Base-by-base conservation (phyloP, 2,888 invertebrate genomes). In the Drosophila hawaiiensis region DNA sequence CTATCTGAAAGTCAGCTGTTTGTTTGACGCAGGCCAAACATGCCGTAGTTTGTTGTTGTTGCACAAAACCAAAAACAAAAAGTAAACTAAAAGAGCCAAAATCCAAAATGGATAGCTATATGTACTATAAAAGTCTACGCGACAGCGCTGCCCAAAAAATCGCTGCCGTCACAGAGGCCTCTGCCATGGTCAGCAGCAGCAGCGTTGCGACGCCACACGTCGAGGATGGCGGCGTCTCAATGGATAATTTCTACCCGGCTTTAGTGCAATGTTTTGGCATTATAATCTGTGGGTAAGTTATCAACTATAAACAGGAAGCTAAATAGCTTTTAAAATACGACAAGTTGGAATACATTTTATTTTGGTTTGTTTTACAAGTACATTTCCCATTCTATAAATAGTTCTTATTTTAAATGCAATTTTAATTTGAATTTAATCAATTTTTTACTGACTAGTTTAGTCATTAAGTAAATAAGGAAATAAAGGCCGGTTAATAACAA, bases 201-300 rank as follows among this genome's bases (percentile, higher is more conserved):
- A 50, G 54, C 76, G 31, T 60, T 29, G 73, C 66, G n/a, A 59
- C 67, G 49, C 68, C 66, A 63, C 76, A 63, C 54, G 71, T 68
- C 33, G 92, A 90, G 31, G 90, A 92, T 74, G 82, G 86, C 65
- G 83, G 84, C 62, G 92, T 93, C 47, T 93, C 94, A 35, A 95
- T 96, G 90, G 97, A 97, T 89, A 97, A 98, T 91, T 95, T 99
- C 39, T 98, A 98, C 94, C 97, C 98, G 72, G 98, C 98, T 14
- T 94, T 99, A 73, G 95, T 97, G 77, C 97, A 98, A 94, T 98
- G 98, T 92, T 99, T 99, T 94, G 97, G 96, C 52, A 96, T 98
- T 62, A 98, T 98, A 90, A 94, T 98, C 84, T 97, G 97, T 92
- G 98, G 98, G 97, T 98, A 94, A 95, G 95, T 94, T 10, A 35